Base-by-base conservation (phyloP, 1,140 invertebrate species). In the Anastrepha ludens region DNA sequence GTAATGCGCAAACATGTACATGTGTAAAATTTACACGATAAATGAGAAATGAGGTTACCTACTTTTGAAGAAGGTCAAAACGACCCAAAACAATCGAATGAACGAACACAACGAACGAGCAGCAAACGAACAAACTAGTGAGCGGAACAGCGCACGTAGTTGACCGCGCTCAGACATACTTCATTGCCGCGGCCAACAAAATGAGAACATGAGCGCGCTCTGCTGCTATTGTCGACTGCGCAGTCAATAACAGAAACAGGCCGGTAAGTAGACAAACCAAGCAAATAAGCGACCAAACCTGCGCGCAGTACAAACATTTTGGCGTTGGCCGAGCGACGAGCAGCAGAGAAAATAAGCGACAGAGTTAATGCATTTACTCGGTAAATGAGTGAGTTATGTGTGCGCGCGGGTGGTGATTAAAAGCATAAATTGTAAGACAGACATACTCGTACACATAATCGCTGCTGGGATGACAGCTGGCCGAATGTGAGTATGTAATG, bases 1-100 rank as follows among this genome's bases (percentile, higher is more conserved):
- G 65, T 41, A 17, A 7, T 47, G 85, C 39, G 59, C 85, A 62
- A 29, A 60, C 55, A 86, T 86, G 59, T 59, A 86, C 74, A 67
- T 88, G 91, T 91, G 91, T 91, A 91, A 91, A 91, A 92, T 91
- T 91, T 91, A 91, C 89, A 91, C 91, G 91, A 91, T 91, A 91
- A 91, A 91, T 92, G 91, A 90, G 91, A 91, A 91, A 91, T 91
- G 91, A 91, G 91, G 91, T 91, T 91, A 91, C 91, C 91, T 91
- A 91, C 91, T 91, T 91, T 91, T 91, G 91, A 91, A 91, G 91
- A 91, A 91, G 91, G 91, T 91, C 91, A 91, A 86, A 58, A 85
- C 59, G 59, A 86, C 85, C 85, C 85, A 86, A 81, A 81, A 86
- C 85, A 86, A 86, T 86, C 44, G 85, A 86, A 62, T 13, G 59